phyloP scores from a whole-genome alignment of 2,888 invertebrate genomes.

The Nomada goodeniana region DNA sequence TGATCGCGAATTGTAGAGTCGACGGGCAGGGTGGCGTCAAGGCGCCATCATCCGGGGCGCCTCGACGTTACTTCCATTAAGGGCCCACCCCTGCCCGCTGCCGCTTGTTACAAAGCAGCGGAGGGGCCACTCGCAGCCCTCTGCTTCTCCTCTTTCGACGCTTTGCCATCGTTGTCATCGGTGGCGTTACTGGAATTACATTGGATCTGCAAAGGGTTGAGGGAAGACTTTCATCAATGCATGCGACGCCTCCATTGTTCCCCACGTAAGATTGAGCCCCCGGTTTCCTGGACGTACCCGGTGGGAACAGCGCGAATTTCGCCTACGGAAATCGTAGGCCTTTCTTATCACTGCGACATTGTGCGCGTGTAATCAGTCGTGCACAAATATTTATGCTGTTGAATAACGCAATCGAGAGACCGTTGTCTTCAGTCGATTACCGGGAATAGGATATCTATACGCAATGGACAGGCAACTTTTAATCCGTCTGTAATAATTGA shows the following conservation, averaged over 20 bases:
- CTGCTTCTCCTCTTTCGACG: conserved; percentile 48
- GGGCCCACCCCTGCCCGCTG: conserved; percentile 19
- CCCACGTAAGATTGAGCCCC: conserved; percentile 60
- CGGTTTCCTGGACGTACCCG: conserved; percentile 36
- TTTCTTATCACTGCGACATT: neutral
- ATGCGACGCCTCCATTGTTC: conserved; percentile 64
- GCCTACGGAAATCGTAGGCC: conserved; percentile 14
- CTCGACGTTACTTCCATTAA: conserved; percentile 74
- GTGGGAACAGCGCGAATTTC: conserved; percentile 26
- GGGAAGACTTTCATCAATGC: conserved; percentile 75
- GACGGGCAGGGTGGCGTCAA: conserved; percentile 37
- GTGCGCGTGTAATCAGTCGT: neutral
- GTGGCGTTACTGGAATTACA: conserved; percentile 73
- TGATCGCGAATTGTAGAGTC: conserved; percentile 72
- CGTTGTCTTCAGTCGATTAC: neutral
- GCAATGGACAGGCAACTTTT: too few relatives aligned
- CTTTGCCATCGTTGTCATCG: conserved; percentile 56
- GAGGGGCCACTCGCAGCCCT: conserved; percentile 57
- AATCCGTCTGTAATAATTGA: too few relatives aligned
- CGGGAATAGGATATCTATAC: neutral
- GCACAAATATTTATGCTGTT: neutral
- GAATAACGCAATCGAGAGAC: neutral
- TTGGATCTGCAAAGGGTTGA: conserved; percentile 73
- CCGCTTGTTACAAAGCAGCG: conserved; percentile 46
- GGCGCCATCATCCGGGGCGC: conserved; percentile 61